A percentile compares a stretch with the other conserved stretches of the same genome.
Evolutionary conservation across 2,113 vertebrate species (phyloP).

Genomic region (Macquaria ambigua): DNA sequence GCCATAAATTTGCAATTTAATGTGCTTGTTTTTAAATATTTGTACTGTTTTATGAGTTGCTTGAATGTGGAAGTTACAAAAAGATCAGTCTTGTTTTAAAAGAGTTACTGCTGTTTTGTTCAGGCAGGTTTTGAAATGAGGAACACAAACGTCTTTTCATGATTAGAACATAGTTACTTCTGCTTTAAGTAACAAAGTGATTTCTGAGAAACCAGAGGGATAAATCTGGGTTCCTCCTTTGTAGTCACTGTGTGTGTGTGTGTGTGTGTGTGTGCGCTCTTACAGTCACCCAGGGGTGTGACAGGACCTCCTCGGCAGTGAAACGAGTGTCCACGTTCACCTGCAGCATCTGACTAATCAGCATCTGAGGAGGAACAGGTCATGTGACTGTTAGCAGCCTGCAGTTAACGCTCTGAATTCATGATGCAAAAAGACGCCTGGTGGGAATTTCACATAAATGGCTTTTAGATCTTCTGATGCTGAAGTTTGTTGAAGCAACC

Average conservation of each 20-base stretch:
- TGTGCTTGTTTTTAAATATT: neutral
- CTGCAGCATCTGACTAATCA: conserved; percentile 97
- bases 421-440: neutral
- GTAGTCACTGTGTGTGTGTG: neutral
- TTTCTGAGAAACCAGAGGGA: neutral
- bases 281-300: conserved; percentile 97
- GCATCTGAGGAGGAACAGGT: conserved; percentile 84
- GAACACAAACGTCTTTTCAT: neutral
- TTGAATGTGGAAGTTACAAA: neutral
- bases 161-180: neutral
- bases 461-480: no score
- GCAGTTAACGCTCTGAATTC: neutral
- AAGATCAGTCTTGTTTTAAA: neutral
- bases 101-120: neutral
- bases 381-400: conserved; percentile 41
- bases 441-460: no score
- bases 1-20: neutral
- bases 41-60: neutral
- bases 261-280: conserved; percentile 58
- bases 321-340: conserved; percentile 95
- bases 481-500: no score
- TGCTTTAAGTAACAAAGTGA: neutral
- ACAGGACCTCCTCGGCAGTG: conserved; percentile 94
- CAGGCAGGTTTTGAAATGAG: neutral
- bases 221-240: neutral